A percentile compares a stretch with the other conserved stretches of the same genome.
Conservation (phyloP, 2,113 vertebrate genomes). For the Brachirus orientalis region DNA sequence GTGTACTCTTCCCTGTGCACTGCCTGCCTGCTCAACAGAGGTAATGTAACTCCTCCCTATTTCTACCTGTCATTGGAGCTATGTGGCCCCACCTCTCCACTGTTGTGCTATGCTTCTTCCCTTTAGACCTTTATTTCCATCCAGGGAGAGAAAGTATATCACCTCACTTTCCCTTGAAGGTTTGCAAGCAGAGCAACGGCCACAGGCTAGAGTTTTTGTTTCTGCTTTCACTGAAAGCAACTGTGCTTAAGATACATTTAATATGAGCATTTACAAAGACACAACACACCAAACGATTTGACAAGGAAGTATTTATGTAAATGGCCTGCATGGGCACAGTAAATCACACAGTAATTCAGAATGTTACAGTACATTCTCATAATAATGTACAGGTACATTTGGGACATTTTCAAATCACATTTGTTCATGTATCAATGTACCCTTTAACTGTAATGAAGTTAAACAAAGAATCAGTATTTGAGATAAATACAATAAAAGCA, state of each 20-base stretch:
- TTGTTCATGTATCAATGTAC: no score
- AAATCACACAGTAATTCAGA: constrained; percentile 21
- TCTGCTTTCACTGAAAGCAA: no score
- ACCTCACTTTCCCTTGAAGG: neutral
- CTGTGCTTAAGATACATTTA: neutral
- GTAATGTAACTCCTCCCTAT: constrained; percentile 83
- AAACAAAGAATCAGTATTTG: neutral
- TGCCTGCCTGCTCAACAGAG: constrained; percentile 80
- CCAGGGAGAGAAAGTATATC: constrained; percentile 24
- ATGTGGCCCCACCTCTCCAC: constrained; percentile 66
- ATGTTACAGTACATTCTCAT: neutral
- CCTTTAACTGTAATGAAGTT: neutral
- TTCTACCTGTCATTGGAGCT: constrained; percentile 83
- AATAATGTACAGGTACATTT: neutral
- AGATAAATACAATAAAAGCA: no score
- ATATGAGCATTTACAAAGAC: neutral
- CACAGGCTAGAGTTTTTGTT: neutral
- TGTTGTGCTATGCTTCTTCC: constrained; percentile 49
- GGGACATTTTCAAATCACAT: no score
- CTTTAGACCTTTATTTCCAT: constrained; percentile 17
- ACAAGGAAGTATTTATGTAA: constrained; percentile 23
- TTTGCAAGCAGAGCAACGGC: neutral
- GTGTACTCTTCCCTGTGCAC: constrained; percentile 79
- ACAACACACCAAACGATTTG: neutral
- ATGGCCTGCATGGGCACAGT: neutral